Conservation (phyloP, 1,140 invertebrate species). For the Tenebrio molitor region DNA sequence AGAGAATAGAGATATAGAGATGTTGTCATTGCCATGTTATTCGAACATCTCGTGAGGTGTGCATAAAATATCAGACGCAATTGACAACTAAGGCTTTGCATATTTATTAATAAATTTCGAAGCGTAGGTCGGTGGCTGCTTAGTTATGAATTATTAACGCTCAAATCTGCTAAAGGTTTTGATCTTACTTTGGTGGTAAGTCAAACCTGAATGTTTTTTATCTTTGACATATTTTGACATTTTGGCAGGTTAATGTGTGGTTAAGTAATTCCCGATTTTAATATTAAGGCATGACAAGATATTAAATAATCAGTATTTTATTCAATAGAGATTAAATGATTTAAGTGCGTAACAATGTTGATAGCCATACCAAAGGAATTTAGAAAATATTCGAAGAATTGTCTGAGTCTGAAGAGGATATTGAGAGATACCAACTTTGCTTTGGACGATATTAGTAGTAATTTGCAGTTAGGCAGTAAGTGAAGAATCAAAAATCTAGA, state of each 20-base stretch:
- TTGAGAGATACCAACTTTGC: conserved; percentile 77
- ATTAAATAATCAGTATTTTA: conserved; percentile 40
- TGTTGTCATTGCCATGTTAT: too few relatives aligned
- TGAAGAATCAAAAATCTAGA: conserved; percentile 48
- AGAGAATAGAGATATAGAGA: too few relatives aligned
- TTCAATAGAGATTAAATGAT: conserved; percentile 19
- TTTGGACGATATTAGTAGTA: conserved; percentile 75
- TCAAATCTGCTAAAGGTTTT: too few relatives aligned
- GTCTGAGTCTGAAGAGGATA: conserved; percentile 67
- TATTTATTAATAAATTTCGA: too few relatives aligned
- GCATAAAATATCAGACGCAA: too few relatives aligned
- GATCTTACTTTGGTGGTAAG: too few relatives aligned
- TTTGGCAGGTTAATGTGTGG: conserved; percentile 26
- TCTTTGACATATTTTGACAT: conserved; percentile 28
- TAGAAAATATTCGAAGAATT: conserved; percentile 60
- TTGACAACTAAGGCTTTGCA: too few relatives aligned
- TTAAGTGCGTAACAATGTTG: conserved; percentile 47
- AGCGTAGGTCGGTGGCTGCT: too few relatives aligned
- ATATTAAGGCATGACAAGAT: conserved; percentile 48
- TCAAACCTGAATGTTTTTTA: too few relatives aligned
- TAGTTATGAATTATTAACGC: too few relatives aligned
- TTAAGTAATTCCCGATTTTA: conserved; percentile 14
- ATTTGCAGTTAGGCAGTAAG: conserved; percentile 76
- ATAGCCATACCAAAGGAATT: conserved; percentile 60
- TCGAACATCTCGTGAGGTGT: too few relatives aligned